Base-by-base conservation (phyloP, 2,888 invertebrate genomes). In the Heteromyza rotundicornis region DNA sequence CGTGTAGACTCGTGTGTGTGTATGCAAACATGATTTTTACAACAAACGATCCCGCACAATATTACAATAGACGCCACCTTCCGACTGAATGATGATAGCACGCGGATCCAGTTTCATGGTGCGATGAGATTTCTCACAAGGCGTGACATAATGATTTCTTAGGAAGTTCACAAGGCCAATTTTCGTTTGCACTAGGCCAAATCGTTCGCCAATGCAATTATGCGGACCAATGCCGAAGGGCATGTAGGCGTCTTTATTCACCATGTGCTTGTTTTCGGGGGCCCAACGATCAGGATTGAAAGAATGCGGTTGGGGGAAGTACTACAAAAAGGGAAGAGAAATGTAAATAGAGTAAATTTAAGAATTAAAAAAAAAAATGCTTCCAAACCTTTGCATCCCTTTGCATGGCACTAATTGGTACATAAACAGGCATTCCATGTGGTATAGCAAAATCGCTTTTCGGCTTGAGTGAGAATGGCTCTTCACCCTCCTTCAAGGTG, bases 221-320 rank as follows among this genome's bases (percentile, higher is more conserved):
- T 81, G 83, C 10, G 82, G 82, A 22, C 84, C 84, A 40, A 76
- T 64, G 8, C 83, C 84, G 52, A 84, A 84, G 20, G 84, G 84
- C 71, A 84, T 74, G 63, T 81, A 83, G 2, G 81, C 77, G 50
- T 78, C 82, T 2, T 81, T 79, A 1, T 64, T 70, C 32, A 80
- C 75, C 2, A 71, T 69, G 14, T 75, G 69, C 2, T 78, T 79
- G 47, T 83, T 82, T 50, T 73, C 72, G 5, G 74, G 20, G 0
- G 83, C 76, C 67, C 84, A 84, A 19, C 84, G 75, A 60, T 84
- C 83, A 1, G 84, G 84, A 44, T 78, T 70, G 47, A 84, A 84
- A 27, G 71, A 67, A 1, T 76, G 62, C 0, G 84, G 84, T 35
- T 83, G 68, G 1, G 78, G 75, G 63, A 72, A 83, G 64, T 80